Evolutionary conservation across 2,113 vertebrate genomes (phyloP).

Genomic region (Geococcyx californianus): DNA sequence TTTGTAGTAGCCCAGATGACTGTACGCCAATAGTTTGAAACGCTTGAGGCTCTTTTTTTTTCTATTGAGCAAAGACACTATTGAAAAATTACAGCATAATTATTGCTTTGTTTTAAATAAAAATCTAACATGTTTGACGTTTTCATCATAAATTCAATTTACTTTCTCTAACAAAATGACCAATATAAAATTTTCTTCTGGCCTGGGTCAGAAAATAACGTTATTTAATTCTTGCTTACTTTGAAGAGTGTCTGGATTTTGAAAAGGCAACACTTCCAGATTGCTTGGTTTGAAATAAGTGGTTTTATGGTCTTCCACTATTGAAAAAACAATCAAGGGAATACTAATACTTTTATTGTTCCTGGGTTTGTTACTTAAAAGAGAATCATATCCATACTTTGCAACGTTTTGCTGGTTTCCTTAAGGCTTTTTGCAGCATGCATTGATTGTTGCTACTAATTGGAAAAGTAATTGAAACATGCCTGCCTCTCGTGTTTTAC

Average conservation of each 20-base stretch:
- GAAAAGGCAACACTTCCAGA: neutral
- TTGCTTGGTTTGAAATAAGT: neutral
- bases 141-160: neutral
- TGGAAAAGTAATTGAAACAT: constrained; percentile 69
- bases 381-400: neutral
- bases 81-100: neutral
- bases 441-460: constrained; percentile 71
- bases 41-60: neutral
- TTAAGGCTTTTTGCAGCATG: constrained; percentile 45
- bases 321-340: neutral
- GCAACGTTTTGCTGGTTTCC: constrained; percentile 24
- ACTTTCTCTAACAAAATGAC: neutral
- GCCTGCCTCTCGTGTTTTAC: constrained; percentile 41
- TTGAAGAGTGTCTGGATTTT: neutral
- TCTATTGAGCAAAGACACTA: neutral
- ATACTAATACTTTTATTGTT: neutral
- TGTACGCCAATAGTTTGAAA: neutral
- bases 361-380: constrained; percentile 4
- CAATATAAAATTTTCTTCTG: neutral
- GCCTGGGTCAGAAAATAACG: neutral
- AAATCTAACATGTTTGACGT: neutral
- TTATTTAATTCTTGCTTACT: neutral
- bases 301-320: neutral
- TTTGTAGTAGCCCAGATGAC: neutral
- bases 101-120: neutral